These are phyloP conservation scores for Bimastos eiseni DNA, from an alignment of 2,888 invertebrate genomes.

Conservation along the genomic window DNA sequence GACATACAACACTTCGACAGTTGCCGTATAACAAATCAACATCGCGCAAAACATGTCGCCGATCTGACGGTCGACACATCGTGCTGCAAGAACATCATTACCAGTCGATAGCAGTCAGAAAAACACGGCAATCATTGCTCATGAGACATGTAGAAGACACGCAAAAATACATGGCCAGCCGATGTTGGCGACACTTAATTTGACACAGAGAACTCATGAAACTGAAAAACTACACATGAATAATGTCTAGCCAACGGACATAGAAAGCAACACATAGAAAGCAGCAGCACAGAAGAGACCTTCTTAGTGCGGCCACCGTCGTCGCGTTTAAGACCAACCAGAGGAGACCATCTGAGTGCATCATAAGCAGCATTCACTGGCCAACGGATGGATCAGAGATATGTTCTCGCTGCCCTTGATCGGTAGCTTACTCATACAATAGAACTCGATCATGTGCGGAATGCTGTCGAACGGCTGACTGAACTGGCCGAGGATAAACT, in stretches of 20 bases:
- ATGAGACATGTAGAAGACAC: neutral
- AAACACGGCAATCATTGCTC: neutral
- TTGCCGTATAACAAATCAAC: slow-evolving; percentile 1
- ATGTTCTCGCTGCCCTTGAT: slow-evolving; percentile 94
- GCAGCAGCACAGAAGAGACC: slow-evolving; percentile 2
- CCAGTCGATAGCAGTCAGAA: neutral
- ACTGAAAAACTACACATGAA: slow-evolving; percentile 15
- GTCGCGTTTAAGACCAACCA: neutral
- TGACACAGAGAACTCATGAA: slow-evolving; percentile 24
- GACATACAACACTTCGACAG: neutral
- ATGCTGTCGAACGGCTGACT: slow-evolving; percentile 88
- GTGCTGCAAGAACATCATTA: neutral
- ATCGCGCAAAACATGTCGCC: neutral
- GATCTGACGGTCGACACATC: neutral
- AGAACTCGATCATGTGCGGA: slow-evolving; percentile 91
- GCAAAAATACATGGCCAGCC: neutral
- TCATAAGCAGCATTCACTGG: slow-evolving; percentile 13
- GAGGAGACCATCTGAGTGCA: neutral
- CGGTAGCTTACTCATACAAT: slow-evolving; percentile 87
- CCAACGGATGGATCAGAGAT: slow-evolving; percentile 85
- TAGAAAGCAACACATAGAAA: slow-evolving; percentile 17
- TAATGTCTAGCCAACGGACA: slow-evolving; percentile 24
- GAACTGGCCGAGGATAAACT: slow-evolving; percentile 87
- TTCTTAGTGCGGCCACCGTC: neutral
- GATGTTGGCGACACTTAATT: slow-evolving; percentile 16